These are phyloP conservation scores for Diarsia brunnea DNA, from an alignment of 2,888 invertebrate genomes.

Conservation along the genomic window DNA sequence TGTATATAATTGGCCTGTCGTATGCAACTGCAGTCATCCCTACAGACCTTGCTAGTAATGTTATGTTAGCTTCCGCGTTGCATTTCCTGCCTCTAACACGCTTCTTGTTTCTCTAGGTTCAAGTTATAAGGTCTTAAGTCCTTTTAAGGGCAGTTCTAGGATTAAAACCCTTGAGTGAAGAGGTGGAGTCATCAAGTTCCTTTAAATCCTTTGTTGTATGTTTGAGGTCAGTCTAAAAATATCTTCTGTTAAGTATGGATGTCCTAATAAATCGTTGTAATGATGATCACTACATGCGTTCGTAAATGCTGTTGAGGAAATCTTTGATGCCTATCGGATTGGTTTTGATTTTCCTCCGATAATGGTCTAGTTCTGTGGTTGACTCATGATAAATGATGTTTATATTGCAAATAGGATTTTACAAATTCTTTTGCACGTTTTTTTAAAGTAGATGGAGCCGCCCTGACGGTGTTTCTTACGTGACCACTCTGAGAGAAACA, in stretches of 20 bases:
- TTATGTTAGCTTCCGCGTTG: slow-evolving; percentile 69
- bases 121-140: slow-evolving; percentile 45
- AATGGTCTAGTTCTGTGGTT: not conserved
- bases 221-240: not conserved
- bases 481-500: too few species aligned
- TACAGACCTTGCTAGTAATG: slow-evolving; percentile 63
- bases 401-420: too few species aligned
- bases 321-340: too few species aligned
- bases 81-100: slow-evolving; percentile 69
- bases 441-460: too few species aligned
- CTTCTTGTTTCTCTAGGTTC: slow-evolving; percentile 26
- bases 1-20: slow-evolving; percentile 44
- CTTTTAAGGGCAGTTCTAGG: slow-evolving; percentile 5
- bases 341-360: not conserved
- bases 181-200: slow-evolving; percentile 7
- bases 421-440: too few species aligned
- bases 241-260: not conserved
- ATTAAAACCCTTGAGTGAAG: not conserved
- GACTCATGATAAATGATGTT: too few species aligned
- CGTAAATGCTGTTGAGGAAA: not conserved
- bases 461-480: too few species aligned
- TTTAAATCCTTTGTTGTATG: slow-evolving; percentile 40
- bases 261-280: not conserved
- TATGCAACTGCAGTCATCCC: slow-evolving; percentile 61
- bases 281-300: not conserved